Conservation (phyloP, 2,113 vertebrate species). For the Oncorhynchus keta region DNA sequence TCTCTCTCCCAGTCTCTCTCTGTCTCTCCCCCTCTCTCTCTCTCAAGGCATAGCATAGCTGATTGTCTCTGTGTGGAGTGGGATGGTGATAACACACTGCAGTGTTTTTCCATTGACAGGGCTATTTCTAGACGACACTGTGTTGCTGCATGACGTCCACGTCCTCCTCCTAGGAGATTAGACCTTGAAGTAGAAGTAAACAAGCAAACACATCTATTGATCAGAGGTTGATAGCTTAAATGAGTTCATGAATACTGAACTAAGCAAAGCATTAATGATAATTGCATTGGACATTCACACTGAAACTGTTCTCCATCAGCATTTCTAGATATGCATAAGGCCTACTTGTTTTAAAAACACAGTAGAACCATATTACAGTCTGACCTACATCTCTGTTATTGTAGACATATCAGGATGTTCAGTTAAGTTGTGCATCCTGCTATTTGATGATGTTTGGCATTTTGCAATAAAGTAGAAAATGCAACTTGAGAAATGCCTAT, state of each 20-base stretch:
- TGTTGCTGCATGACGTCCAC: background rate
- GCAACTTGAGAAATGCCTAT: too few relatives aligned
- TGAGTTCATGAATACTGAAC: too few relatives aligned
- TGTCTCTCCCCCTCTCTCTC: background rate
- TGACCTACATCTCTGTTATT: background rate
- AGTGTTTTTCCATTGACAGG: background rate
- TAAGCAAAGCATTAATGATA: too few relatives aligned
- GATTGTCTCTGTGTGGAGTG: constrained; percentile 3
- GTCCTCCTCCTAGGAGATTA: too few relatives aligned
- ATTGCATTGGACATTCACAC: constrained; percentile 14
- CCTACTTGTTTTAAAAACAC: background rate
- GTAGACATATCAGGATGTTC: background rate
- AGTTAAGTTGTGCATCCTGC: background rate
- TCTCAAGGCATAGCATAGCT: background rate
- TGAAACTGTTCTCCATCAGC: constrained; percentile 29
- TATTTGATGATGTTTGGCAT: background rate
- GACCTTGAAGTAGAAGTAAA: too few relatives aligned
- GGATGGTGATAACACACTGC: background rate
- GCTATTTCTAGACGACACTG: background rate
- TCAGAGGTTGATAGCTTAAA: too few relatives aligned
- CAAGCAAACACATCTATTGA: too few relatives aligned
- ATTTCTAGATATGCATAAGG: background rate
- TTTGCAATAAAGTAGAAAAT: background rate
- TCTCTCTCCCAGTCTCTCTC: too few relatives aligned
- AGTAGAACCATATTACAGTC: background rate